phyloP scores from a whole-genome alignment of 2,113 vertebrate genomes.

The Notarius quadriscutis region DNA sequence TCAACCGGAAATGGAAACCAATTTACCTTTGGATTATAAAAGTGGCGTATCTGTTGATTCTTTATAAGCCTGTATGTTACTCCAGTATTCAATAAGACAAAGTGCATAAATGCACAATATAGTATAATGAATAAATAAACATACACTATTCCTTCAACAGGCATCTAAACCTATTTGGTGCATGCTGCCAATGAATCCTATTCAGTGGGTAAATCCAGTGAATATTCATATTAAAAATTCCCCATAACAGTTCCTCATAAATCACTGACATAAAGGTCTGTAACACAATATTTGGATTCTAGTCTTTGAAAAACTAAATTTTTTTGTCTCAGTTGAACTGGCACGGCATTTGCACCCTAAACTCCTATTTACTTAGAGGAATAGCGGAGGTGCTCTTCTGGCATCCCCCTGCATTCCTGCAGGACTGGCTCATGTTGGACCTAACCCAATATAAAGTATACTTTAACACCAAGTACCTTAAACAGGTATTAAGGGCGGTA shows the following conservation, averaged over 20 bases:
- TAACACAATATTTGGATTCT: conserved; percentile 15
- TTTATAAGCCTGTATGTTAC: background rate
- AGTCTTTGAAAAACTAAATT: conserved; percentile 32
- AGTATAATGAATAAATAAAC: background rate
- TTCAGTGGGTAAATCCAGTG: background rate
- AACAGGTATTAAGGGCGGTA: conserved; percentile 53
- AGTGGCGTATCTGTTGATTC: background rate
- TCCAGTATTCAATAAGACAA: background rate
- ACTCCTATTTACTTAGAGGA: conserved; percentile 57
- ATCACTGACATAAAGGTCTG: background rate
- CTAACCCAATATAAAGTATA: conserved; percentile 55
- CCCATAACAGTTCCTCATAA: background rate
- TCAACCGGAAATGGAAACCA: too few species aligned
- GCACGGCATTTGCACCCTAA: conserved; percentile 48
- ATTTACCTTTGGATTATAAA: background rate
- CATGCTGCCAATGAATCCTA: background rate
- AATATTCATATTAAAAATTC: conserved; percentile 36
- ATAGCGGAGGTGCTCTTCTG: conserved; percentile 45
- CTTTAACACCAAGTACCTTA: conserved; percentile 50
- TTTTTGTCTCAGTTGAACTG: conserved; percentile 46
- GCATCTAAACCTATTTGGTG: background rate
- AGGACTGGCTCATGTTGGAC: conserved; percentile 53
- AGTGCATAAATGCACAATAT: background rate
- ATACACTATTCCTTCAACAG: background rate
- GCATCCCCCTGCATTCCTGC: conserved; percentile 53